Evolutionary conservation across 2,888 invertebrate genomes (phyloP).

Genomic region (Oxystoma pomonae): DNA sequence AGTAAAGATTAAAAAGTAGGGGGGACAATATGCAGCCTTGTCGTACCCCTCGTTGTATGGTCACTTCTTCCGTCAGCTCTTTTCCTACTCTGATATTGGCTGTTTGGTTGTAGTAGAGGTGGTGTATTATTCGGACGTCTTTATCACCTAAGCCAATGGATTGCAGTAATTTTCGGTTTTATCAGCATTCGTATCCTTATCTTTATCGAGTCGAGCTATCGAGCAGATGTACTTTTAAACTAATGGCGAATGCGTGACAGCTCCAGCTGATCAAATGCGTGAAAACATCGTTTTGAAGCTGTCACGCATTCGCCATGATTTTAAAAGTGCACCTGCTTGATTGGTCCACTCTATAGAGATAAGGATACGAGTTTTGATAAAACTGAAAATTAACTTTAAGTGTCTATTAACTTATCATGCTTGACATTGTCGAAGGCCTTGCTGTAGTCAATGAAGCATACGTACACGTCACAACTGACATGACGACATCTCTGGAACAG

Average conservation of each 20-base stretch:
- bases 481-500: background rate
- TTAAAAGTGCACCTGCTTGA: no score
- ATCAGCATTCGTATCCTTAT: no score
- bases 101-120: background rate
- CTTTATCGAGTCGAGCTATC: no score
- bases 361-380: no score
- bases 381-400: no score
- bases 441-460: background rate
- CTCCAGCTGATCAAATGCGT: no score
- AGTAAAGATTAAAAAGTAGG: background rate
- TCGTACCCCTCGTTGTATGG: background rate
- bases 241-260: no score
- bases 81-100: background rate
- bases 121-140: background rate
- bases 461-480: background rate
- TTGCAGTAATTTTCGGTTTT: no score
- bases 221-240: no score
- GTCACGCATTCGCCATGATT: no score
- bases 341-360: no score
- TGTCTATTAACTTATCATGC: background rate
- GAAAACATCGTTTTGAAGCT: no score
- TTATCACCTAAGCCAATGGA: background rate
- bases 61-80: background rate
- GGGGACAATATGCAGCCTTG: background rate
- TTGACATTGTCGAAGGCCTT: background rate